phyloP scores from a whole-genome alignment of 1,140 invertebrate species.

The Drosophila persimilis region DNA sequence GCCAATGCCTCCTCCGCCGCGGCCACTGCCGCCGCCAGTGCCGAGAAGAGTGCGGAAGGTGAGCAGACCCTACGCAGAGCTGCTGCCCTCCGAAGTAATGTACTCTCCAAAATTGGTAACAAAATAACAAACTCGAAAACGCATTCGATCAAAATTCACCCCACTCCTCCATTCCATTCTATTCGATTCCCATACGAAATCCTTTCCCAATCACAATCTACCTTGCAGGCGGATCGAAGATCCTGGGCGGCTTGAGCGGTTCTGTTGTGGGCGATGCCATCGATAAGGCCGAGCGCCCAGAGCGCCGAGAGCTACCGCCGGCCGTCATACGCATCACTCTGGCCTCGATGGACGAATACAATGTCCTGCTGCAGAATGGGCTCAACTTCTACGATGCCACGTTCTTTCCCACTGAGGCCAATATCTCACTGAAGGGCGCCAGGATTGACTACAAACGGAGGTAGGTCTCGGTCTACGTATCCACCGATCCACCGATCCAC shows the following conservation, averaged over 20 bases:
- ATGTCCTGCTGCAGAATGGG: constrained; percentile 90
- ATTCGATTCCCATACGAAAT: no score
- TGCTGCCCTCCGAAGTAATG: constrained; percentile 71
- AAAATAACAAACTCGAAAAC: not conserved
- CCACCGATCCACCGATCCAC: no score
- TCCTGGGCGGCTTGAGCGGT: constrained; percentile 39
- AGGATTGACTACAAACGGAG: constrained; percentile 84
- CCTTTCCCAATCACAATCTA: not conserved
- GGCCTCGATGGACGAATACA: constrained; percentile 91
- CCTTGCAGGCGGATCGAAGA: constrained; percentile 60
- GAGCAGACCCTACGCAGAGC: constrained; percentile 68
- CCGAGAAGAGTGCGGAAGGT: constrained; percentile 70
- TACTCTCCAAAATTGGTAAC: constrained; percentile 49
- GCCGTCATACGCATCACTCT: constrained; percentile 89
- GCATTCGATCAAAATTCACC: constrained; percentile 3
- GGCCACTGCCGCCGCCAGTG: constrained; percentile 40
- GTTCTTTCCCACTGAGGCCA: constrained; percentile 91
- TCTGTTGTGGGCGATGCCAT: constrained; percentile 64
- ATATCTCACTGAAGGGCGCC: constrained; percentile 85
- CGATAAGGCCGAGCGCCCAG: constrained; percentile 83
- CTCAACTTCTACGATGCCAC: constrained; percentile 93
- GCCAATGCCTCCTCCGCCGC: constrained; percentile 20
- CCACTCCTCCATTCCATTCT: not conserved
- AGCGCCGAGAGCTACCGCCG: constrained; percentile 83
- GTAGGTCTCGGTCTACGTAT: constrained; percentile 58